phyloP scores from a whole-genome alignment of 2,888 invertebrate genomes.

The Rhodophaea formosa region DNA sequence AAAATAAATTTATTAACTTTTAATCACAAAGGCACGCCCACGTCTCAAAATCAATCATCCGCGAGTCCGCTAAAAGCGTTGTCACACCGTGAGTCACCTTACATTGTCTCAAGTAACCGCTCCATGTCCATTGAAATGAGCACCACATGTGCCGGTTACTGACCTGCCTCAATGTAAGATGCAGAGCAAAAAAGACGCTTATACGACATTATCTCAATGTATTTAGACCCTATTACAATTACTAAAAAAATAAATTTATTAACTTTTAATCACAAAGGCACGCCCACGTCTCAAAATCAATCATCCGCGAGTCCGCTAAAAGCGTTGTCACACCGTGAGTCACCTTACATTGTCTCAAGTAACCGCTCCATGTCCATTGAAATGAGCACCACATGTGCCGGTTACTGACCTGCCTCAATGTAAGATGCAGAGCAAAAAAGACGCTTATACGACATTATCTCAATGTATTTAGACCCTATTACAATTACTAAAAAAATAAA shows the following conservation, averaged over 20 bases:
- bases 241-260: too few species aligned
- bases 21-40: background rate
- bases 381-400: constrained; percentile 21
- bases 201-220: constrained; percentile 29
- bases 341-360: background rate
- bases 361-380: constrained; percentile 10
- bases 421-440: background rate
- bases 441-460: background rate
- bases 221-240: too few species aligned
- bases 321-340: too few species aligned
- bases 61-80: background rate
- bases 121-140: constrained; percentile 53
- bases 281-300: too few species aligned
- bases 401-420: background rate
- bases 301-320: too few species aligned
- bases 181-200: constrained; percentile 25
- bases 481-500: too few species aligned
- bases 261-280: too few species aligned
- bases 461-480: too few species aligned
- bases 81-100: background rate
- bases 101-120: constrained; percentile 24
- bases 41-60: background rate
- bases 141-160: constrained; percentile 49
- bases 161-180: constrained; percentile 29
- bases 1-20: too few species aligned